Evolutionary conservation across 1,140 invertebrate species (phyloP).

Genomic region (Dendroctonus valens): DNA sequence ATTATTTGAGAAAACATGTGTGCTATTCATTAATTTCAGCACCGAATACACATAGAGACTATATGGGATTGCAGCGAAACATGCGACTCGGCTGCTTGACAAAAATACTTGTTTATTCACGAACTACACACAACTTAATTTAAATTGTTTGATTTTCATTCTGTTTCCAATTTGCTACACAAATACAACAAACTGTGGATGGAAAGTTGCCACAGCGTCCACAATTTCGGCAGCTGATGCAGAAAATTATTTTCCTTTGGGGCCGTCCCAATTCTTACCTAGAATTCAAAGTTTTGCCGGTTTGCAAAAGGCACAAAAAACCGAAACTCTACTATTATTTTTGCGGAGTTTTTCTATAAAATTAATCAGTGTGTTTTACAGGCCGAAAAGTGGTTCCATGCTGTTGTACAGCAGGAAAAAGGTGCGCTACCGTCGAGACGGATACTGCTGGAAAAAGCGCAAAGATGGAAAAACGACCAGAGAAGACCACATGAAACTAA

Average conservation of each 20-base stretch:
- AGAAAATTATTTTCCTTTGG: conserved; percentile 15
- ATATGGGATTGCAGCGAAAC: conserved; percentile 7
- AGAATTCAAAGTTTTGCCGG: background rate
- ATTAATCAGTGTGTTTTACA: conserved; percentile 48
- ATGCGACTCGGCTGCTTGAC: background rate
- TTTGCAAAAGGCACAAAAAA: background rate
- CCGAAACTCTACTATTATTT: background rate
- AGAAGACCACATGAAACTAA: conserved; percentile 99
- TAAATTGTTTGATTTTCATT: conserved; percentile 37
- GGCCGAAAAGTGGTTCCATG: conserved; percentile 96
- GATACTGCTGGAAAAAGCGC: conserved; percentile 98
- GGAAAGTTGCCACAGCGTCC: conserved; percentile 4
- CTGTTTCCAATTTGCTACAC: conserved; percentile 37
- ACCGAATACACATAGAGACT: background rate
- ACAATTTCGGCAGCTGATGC: conserved; percentile 13
- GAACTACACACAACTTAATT: conserved; percentile 33
- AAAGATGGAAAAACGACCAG: conserved; percentile 97
- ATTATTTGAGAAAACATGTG: conserved; percentile 2
- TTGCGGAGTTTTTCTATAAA: background rate
- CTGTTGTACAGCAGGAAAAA: conserved; percentile 94
- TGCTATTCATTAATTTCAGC: background rate
- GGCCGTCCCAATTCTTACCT: conserved; percentile 2
- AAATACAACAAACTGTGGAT: conserved; percentile 22
- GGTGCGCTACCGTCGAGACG: conserved; percentile 92
- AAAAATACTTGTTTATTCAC: conserved; percentile 21